A percentile compares a stretch with the other conserved stretches of the same genome.
Evolutionary conservation across 2,113 vertebrate genomes (phyloP).

Genomic region (Seriola dumerili): DNA sequence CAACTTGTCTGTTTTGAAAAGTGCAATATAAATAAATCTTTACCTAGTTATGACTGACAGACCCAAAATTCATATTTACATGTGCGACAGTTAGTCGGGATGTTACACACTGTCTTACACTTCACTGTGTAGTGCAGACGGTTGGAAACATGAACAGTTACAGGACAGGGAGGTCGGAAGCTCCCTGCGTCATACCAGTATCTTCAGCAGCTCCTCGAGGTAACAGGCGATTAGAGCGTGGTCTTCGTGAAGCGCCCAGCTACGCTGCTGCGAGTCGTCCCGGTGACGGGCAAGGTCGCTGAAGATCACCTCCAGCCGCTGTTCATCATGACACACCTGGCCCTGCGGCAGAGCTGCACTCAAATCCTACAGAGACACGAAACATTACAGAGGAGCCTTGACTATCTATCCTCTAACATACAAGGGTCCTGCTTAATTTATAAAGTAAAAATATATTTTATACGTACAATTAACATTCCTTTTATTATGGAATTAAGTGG

Average conservation of each 20-base stretch:
- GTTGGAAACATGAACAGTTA: not conserved
- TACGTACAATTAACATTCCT: not conserved
- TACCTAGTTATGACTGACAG: not conserved
- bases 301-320: constrained; percentile 97
- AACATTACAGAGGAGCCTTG: not conserved
- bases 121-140: not conserved
- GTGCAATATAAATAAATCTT: not conserved
- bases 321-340: constrained; percentile 96
- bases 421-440: not conserved
- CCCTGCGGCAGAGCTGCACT: constrained; percentile 91
- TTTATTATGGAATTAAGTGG: too few relatives aligned
- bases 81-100: not conserved
- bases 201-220: constrained; percentile 89
- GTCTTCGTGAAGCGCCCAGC: constrained; percentile 89
- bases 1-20: not conserved
- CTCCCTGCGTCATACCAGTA: constrained; percentile 87
- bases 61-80: too few relatives aligned
- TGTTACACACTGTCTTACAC: not conserved
- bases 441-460: not conserved
- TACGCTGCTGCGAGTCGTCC: constrained; percentile 96
- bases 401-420: not conserved
- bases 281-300: constrained; percentile 92
- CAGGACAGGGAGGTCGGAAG: not conserved
- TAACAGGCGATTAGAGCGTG: constrained; percentile 85
- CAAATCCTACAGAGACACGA: constrained; percentile 83